Evolutionary conservation across 1,140 invertebrate genomes (phyloP).

Genomic region (Choristoneura fumiferana): DNA sequence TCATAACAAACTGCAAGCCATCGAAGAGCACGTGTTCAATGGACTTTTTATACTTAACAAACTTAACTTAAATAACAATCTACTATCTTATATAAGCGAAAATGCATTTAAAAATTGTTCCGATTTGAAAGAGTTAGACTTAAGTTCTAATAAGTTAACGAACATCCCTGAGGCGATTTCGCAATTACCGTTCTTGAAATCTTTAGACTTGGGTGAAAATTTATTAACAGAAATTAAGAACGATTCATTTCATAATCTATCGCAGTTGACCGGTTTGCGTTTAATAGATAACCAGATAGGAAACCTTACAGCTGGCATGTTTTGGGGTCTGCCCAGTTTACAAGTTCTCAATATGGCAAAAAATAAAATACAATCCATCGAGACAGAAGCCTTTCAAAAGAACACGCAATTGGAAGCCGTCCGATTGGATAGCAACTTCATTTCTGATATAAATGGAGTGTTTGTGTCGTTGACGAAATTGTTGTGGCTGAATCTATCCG

Average conservation of each 20-base stretch:
- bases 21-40: slow-evolving; percentile 88
- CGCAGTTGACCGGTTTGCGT: slow-evolving; percentile 87
- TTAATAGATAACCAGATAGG: slow-evolving; percentile 90
- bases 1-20: slow-evolving; percentile 85
- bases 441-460: slow-evolving; percentile 87
- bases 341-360: slow-evolving; percentile 90
- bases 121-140: slow-evolving; percentile 87
- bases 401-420: slow-evolving; percentile 89
- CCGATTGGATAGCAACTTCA: slow-evolving; percentile 87
- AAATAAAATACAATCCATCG: slow-evolving; percentile 88
- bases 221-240: slow-evolving; percentile 86
- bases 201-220: slow-evolving; percentile 90
- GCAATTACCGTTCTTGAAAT: slow-evolving; percentile 86
- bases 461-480: slow-evolving; percentile 87
- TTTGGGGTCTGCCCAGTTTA: slow-evolving; percentile 84
- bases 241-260: slow-evolving; percentile 85
- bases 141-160: slow-evolving; percentile 89
- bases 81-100: slow-evolving; percentile 84
- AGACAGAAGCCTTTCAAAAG: slow-evolving; percentile 86
- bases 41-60: slow-evolving; percentile 90
- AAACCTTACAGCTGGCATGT: slow-evolving; percentile 85
- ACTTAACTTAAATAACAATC: slow-evolving; percentile 88
- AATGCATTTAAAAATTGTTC: slow-evolving; percentile 91
- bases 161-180: slow-evolving; percentile 86
- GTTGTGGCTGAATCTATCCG: slow-evolving; percentile 90